Percentiles rank a stretch among this genome's conserved stretches.
phyloP scores from a whole-genome alignment of 2,113 vertebrate genomes.

The Anolis sagrei region DNA sequence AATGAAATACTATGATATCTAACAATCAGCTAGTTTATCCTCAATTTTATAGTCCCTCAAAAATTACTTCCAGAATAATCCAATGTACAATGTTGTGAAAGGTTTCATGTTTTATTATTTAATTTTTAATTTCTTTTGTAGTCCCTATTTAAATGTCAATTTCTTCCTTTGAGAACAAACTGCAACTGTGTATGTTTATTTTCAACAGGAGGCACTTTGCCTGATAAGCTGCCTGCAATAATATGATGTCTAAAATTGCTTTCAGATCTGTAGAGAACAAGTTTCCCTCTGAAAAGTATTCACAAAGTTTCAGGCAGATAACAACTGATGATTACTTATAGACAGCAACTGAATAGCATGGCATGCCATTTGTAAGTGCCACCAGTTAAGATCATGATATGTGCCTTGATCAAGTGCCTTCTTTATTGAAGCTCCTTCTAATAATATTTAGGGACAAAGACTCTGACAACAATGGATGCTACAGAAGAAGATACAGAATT shows the following conservation, averaged over 20 bases:
- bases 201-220: conserved; percentile 9
- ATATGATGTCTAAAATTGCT: conserved; percentile 19
- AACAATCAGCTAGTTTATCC: not conserved
- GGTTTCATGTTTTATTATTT: not conserved
- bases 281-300: conserved; percentile 29
- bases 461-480: not conserved
- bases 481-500: too few relatives aligned
- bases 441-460: not conserved
- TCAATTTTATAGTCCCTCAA: not conserved
- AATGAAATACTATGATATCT: not conserved
- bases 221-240: conserved; percentile 24
- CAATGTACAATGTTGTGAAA: not conserved
- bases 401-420: not conserved
- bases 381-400: conserved; percentile 15
- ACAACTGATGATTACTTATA: conserved; percentile 13
- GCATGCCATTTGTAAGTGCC: conserved; percentile 27
- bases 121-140: not conserved
- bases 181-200: conserved; percentile 1
- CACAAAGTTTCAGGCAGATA: conserved; percentile 26
- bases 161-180: conserved; percentile 3
- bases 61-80: not conserved
- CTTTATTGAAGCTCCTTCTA: not conserved
- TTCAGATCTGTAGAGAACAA: conserved; percentile 1
- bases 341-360: conserved; percentile 2
- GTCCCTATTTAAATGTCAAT: not conserved